These are phyloP conservation scores for Crotalus helleri DNA, from an alignment of 2,113 vertebrate genomes.

Conservation along the genomic window DNA sequence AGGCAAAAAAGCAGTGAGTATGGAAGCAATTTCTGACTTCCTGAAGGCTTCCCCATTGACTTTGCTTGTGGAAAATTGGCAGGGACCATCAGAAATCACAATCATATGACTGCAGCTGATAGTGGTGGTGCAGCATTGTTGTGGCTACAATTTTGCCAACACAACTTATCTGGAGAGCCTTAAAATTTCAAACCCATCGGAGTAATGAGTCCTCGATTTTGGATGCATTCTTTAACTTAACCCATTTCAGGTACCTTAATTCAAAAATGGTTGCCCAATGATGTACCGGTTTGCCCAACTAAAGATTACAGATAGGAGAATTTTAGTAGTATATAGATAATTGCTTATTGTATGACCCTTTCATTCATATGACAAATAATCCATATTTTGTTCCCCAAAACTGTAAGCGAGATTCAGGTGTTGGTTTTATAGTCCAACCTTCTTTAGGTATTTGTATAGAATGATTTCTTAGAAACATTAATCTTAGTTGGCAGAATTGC, in stretches of 20 bases:
- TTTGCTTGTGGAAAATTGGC: background rate
- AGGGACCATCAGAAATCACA: background rate
- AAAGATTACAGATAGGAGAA: background rate
- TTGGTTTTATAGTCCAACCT: background rate
- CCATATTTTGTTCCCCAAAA: background rate
- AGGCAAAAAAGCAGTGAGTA: background rate
- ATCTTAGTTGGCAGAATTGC: background rate
- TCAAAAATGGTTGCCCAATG: background rate
- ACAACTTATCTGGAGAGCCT: background rate
- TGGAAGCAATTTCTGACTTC: background rate
- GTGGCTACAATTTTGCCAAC: background rate
- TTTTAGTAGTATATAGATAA: background rate
- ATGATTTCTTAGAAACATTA: background rate
- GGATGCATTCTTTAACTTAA: background rate
- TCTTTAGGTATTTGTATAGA: background rate
- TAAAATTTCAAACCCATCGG: background rate
- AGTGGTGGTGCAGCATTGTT: background rate
- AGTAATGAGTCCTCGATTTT: background rate
- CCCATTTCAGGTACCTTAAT: background rate
- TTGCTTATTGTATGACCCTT: background rate
- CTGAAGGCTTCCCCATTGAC: background rate
- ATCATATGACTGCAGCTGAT: background rate
- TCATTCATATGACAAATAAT: background rate
- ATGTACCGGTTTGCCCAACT: background rate
- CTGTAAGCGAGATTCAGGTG: too few species aligned